Evolutionary conservation across 1,140 invertebrate genomes (phyloP).

Genomic region (Conopomorpha cramerella): DNA sequence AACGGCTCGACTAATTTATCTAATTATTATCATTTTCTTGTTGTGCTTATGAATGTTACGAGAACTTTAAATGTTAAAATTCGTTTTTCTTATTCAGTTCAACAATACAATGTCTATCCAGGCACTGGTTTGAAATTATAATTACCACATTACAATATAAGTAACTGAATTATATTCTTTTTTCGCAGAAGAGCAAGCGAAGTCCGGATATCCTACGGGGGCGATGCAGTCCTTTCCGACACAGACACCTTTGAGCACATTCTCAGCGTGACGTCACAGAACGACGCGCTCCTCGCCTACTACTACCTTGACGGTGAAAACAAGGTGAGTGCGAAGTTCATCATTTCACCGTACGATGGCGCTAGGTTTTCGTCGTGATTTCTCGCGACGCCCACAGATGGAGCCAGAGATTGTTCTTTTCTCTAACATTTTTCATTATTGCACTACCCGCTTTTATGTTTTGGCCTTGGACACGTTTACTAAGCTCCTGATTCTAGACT

Average conservation of each 20-base stretch:
- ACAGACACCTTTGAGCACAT: conserved; percentile 87
- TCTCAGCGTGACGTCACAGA: conserved; percentile 79
- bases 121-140: neutral
- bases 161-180: conserved; percentile 3
- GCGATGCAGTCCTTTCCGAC: conserved; percentile 33
- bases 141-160: no score
- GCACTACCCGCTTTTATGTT: no score
- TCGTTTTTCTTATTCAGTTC: conserved; percentile 1
- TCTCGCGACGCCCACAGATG: no score
- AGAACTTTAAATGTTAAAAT: no score
- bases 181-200: conserved; percentile 32
- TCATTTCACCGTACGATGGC: neutral
- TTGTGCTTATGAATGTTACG: neutral
- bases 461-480: no score
- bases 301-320: conserved; percentile 89
- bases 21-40: neutral
- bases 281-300: conserved; percentile 87
- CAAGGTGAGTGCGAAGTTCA: conserved; percentile 56
- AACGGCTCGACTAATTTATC: neutral
- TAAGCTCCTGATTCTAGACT: no score
- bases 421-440: no score
- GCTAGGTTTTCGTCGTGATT: no score
- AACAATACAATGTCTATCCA: neutral
- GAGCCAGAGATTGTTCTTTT: no score
- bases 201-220: conserved; percentile 24